These are phyloP conservation scores for Urocynchramus pylzowi DNA, from an alignment of 2,113 vertebrate genomes.

Conservation along the genomic window DNA sequence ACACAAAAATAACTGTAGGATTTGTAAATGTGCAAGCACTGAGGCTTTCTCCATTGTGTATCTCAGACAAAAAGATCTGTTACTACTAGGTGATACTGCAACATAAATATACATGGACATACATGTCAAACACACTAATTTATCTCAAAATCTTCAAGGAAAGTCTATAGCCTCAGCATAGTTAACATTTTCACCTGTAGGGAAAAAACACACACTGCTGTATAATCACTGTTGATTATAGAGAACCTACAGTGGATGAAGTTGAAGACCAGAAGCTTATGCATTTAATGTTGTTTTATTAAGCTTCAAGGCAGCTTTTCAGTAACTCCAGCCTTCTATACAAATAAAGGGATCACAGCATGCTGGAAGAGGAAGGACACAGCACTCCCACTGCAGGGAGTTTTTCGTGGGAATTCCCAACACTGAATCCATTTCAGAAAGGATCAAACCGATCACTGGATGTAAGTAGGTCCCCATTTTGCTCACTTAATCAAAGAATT, in stretches of 20 bases:
- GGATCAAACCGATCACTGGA: not conserved
- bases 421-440: not conserved
- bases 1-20: not conserved
- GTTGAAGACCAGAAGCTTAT: not conserved
- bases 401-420: not conserved
- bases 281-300: not conserved
- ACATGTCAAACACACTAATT: not conserved
- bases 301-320: not conserved
- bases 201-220: not conserved
- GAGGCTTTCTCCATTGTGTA: not conserved
- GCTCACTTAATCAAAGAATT: not conserved
- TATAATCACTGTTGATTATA: not conserved
- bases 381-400: accelerated
- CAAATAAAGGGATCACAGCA: not conserved
- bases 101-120: not conserved
- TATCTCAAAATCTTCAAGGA: not conserved
- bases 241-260: not conserved
- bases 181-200: not conserved
- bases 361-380: not conserved
- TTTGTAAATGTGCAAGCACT: not conserved
- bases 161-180: not conserved
- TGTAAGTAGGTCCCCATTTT: not conserved
- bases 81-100: not conserved
- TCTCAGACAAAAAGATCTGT: not conserved
- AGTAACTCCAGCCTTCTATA: not conserved